Conservation (phyloP, 1,140 invertebrate species). For the Heliconius hewitsoni region DNA sequence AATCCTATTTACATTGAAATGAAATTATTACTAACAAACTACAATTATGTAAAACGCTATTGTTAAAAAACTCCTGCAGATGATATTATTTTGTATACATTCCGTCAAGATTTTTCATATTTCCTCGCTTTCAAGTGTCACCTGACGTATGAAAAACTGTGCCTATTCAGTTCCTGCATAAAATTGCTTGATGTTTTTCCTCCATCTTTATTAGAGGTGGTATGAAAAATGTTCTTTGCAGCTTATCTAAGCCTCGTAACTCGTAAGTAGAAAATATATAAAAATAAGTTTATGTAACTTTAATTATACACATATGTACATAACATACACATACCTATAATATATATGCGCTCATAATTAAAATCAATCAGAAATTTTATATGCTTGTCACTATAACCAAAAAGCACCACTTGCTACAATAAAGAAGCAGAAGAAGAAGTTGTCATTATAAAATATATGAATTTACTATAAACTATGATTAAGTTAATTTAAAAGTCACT, state of each 20-base stretch:
- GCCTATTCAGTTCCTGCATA: conserved; percentile 17
- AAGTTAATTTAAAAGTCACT: not conserved
- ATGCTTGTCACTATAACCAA: not conserved
- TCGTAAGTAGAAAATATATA: not conserved
- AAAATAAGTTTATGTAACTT: not conserved
- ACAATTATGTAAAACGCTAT: conserved; percentile 13
- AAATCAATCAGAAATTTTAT: not conserved
- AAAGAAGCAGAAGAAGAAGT: not conserved
- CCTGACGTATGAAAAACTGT: conserved; percentile 27
- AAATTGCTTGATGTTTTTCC: conserved; percentile 17
- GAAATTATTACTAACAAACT: not conserved
- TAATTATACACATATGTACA: not conserved
- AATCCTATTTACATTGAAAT: not conserved
- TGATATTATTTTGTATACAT: conserved; percentile 30
- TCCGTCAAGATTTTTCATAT: conserved; percentile 24
- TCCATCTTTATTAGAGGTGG: not conserved
- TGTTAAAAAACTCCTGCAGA: conserved; percentile 18
- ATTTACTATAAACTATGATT: not conserved
- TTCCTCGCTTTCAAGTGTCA: conserved; percentile 30
- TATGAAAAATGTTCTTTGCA: not conserved
- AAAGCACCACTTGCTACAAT: not conserved
- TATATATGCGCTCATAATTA: not conserved
- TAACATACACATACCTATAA: no score
- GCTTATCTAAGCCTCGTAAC: not conserved
- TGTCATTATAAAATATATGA: not conserved